Base-by-base conservation (phyloP, 2,797 vertebrate species). In the Enteromius argenteus region DNA sequence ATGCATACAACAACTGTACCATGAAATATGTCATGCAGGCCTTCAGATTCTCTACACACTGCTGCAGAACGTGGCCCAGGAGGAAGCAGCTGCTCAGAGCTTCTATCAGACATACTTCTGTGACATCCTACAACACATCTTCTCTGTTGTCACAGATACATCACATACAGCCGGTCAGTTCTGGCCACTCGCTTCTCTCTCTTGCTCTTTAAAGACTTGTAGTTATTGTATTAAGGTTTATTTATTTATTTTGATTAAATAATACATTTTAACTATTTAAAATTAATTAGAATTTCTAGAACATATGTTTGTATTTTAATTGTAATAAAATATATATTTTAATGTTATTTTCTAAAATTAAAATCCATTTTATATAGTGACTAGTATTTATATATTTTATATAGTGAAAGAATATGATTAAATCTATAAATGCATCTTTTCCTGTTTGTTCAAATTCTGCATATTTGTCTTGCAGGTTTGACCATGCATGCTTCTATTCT, bases 101-200 rank as follows among this genome's bases (percentile, higher is more conserved):
- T 99, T 99, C 91, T 99, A 99, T 90, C 98, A 99, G 91, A 99
- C 98, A 0, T 99, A 99, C 53, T 99, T 99, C 93, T 99, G 98
- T 30, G 98, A 99, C 69, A 97, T 99, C 91, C 96, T 99, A 78
- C 98, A 99, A 81, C 98, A 99, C 94, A 99, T 99, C 89, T 99
- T 99, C 92, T 99, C 98, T 1, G 98, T 99, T 91, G 98, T 99
- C 91, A 99, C 98, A 0, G 98, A 99, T 93, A 99, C 98, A 13
- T 99, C 98, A 11, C 98, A 99, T 91, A 99, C 98, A 44, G 98
- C 98, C 46, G 98, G 98, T 99, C 92, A 95, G 96, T 9, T 71
- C 56, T 68, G 42, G 30, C 13, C 49, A 60, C 7, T 9, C 5
- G 17, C 27, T 17, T 19, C n/a, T 39, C 46, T 5, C 15, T 53